Percentiles rank a stretch among this genome's conserved stretches.
These are phyloP conservation scores for Peromyscus maniculatus DNA, from an alignment of 2,113 vertebrate genomes.

Conservation along the genomic window DNA sequence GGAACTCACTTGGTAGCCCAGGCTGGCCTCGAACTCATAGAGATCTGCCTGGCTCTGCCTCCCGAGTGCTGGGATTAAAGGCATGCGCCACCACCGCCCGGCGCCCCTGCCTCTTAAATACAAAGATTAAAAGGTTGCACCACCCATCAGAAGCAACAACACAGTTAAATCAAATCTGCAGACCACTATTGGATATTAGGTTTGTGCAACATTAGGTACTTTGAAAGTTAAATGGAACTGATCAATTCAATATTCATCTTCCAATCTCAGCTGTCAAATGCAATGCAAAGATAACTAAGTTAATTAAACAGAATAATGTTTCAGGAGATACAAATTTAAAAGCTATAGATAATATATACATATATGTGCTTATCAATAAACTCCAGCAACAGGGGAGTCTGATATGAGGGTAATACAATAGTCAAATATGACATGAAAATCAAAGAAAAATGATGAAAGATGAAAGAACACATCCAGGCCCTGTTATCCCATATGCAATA, in stretches of 20 bases:
- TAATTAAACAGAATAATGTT: background rate
- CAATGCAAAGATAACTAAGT: background rate
- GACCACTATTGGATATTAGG: background rate
- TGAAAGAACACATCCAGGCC: background rate
- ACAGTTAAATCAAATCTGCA: slow-evolving; percentile 21
- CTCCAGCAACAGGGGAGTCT: background rate
- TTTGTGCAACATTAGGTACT: background rate
- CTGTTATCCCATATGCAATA: background rate
- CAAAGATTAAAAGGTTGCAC: background rate
- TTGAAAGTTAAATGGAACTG: background rate
- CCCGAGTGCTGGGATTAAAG: too few relatives aligned
- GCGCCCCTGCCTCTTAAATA: background rate
- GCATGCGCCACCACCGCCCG: too few relatives aligned
- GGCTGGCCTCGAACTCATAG: too few relatives aligned
- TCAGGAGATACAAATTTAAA: background rate
- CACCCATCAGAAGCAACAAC: background rate
- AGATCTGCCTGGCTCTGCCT: too few relatives aligned
- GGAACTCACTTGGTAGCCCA: too few relatives aligned
- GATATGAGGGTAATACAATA: background rate
- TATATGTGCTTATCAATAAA: background rate
- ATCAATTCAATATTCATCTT: background rate
- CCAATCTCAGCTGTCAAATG: background rate
- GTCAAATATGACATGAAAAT: background rate
- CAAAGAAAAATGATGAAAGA: background rate
- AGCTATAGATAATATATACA: background rate